These are phyloP conservation scores for Crematogaster levior DNA, from an alignment of 2,888 invertebrate species.

Conservation along the genomic window DNA sequence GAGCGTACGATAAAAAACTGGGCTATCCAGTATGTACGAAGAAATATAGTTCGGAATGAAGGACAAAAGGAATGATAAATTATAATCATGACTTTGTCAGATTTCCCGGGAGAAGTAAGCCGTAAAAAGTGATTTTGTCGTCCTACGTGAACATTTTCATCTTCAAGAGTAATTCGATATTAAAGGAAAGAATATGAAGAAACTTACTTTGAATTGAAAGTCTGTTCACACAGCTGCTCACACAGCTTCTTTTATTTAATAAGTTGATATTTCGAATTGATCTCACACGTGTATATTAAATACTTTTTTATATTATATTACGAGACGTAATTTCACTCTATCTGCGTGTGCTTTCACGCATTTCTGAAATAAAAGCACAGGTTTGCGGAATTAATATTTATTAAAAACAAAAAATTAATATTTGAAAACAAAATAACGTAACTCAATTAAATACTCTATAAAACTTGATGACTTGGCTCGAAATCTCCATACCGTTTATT, in stretches of 20 bases:
- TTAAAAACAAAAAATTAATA: no score
- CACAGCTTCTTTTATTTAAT: neutral
- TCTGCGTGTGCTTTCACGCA: neutral
- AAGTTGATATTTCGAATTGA: neutral
- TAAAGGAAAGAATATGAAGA: neutral
- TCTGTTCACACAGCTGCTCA: no score
- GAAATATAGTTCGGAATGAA: neutral
- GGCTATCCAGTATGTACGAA: neutral
- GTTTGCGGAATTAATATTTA: neutral
- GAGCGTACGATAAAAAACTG: neutral
- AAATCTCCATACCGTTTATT: neutral
- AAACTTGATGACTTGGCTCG: neutral
- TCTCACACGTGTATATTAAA: neutral
- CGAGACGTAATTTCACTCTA: neutral
- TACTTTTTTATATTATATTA: neutral
- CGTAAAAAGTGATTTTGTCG: constrained; percentile 24
- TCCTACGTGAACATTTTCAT: constrained; percentile 17
- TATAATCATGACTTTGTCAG: constrained; percentile 35
- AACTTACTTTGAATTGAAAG: constrained; percentile 16
- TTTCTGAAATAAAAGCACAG: neutral
- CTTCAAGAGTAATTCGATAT: constrained; percentile 11
- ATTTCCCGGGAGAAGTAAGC: constrained; percentile 32
- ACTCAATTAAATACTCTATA: neutral
- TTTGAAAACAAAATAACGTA: no score
- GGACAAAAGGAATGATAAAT: constrained; percentile 34